Base-by-base conservation (phyloP, 2,888 invertebrate genomes). In the Suillia variegata region DNA sequence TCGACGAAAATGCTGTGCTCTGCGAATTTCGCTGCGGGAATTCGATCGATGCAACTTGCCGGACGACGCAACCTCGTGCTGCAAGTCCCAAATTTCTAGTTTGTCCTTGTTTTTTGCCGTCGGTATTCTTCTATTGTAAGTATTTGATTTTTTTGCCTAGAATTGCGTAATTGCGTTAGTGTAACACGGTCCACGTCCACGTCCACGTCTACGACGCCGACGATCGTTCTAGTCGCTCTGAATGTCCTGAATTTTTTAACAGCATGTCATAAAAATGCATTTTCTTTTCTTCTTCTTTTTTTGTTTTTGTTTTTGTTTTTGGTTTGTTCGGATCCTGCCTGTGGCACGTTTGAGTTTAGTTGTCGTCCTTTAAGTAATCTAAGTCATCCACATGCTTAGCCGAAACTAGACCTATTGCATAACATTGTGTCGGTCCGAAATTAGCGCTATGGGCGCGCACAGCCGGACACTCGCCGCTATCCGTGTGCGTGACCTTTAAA, bases 181-280 rank as follows among this genome's bases (percentile, higher is more conserved):
- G 42, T 45, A 50, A 26, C 17, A 49, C 22, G 13, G 2, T 21
- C 15, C 15, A 15, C 17, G 13, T n/a, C 5, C 13, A 24, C 6
- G n/a, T 31, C n/a, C 38, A 13, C 38, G 6, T 38, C 38, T 8
- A 24, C 24, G 50, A 50, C 24, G n/a, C n/a, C n/a, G n/a, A n/a
- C n/a, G n/a, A n/a, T n/a, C n/a, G n/a, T n/a, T n/a, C 34, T 21
- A n/a, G 22, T 12, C 50, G 62, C 49, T 51, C 62, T 62, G 62
- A 59, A 67, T 69, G 68, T 64, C 68, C 68, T 69, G 62, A 69
- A 69, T 69, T 69, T 69, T 69, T 69, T 69, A 69, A 68, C 65
- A 69, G 64, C 68, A 61, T 55, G 64, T 48, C 61, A 65, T 69
- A 69, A 69, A 68, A 67, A 61, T 13, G 38, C n/a, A n/a, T n/a